Percentiles rank a stretch among this genome's conserved stretches.
These are phyloP conservation scores for Junco hyemalis DNA, from an alignment of 2,113 vertebrate genomes.

Conservation along the genomic window DNA sequence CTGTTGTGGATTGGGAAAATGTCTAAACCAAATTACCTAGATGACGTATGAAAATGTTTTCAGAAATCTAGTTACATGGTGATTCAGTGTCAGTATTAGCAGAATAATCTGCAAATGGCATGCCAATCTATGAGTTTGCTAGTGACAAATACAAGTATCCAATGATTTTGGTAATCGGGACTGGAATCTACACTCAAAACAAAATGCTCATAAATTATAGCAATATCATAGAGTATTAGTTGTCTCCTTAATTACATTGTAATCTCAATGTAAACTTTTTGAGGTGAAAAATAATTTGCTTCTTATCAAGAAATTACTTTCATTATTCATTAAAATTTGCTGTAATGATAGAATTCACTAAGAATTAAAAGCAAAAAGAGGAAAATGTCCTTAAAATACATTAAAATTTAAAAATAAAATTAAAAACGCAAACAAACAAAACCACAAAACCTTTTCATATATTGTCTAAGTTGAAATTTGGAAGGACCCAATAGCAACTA, in stretches of 20 bases:
- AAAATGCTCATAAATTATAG: neutral
- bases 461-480: neutral
- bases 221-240: neutral
- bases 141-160: neutral
- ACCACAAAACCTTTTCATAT: fast-evolving
- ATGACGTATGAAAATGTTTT: neutral
- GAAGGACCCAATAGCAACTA: neutral
- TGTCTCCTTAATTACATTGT: neutral
- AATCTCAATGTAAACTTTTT: neutral
- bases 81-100: neutral
- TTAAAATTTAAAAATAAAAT: neutral
- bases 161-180: neutral
- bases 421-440: neutral
- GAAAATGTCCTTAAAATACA: neutral
- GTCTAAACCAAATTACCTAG: neutral
- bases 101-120: neutral
- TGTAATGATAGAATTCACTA: neutral
- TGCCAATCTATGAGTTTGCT: neutral
- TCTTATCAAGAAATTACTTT: neutral
- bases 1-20: neutral
- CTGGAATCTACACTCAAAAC: neutral
- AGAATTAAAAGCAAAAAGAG: neutral
- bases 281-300: neutral
- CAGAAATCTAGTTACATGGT: neutral
- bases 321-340: neutral